Percentiles rank a stretch among this genome's conserved stretches.
These are phyloP conservation scores for Carassius gibelio DNA, from an alignment of 2,113 vertebrate species.

Conservation along the genomic window DNA sequence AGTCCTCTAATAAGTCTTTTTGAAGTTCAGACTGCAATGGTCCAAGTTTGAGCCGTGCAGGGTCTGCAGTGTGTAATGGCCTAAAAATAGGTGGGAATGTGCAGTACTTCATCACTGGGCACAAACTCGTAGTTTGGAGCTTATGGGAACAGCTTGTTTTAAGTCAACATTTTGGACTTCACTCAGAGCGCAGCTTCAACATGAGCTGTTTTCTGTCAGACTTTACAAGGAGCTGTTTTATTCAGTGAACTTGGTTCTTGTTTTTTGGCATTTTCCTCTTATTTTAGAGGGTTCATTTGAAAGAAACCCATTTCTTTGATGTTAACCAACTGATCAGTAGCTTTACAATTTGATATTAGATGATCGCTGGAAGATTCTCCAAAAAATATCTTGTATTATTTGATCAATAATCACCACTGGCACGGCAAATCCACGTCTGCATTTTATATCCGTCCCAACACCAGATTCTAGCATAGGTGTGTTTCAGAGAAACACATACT, in stretches of 20 bases:
- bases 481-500: constrained; percentile 70
- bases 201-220: not conserved
- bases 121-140: constrained; percentile 63
- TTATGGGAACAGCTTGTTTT: constrained; percentile 65
- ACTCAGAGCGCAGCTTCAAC: constrained; percentile 52
- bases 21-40: not conserved
- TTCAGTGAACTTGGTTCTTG: not conserved
- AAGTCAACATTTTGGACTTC: constrained; percentile 66
- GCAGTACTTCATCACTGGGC: constrained; percentile 62
- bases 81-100: constrained; percentile 72
- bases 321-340: not conserved
- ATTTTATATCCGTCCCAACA: constrained; percentile 61
- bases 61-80: constrained; percentile 61
- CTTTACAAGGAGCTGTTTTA: not conserved
- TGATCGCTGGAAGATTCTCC: constrained; percentile 52
- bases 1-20: not conserved
- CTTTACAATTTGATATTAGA: not conserved
- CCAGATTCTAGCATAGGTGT: constrained; percentile 50
- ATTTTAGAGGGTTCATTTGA: not conserved
- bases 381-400: constrained; percentile 57
- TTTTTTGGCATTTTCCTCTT: not conserved
- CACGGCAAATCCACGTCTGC: constrained; percentile 64
- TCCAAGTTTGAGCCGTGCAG: not conserved
- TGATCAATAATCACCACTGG: constrained; percentile 71
- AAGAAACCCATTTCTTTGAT: too few species aligned